Conservation (phyloP, 2,113 vertebrate species). For the Lepus americanus region DNA sequence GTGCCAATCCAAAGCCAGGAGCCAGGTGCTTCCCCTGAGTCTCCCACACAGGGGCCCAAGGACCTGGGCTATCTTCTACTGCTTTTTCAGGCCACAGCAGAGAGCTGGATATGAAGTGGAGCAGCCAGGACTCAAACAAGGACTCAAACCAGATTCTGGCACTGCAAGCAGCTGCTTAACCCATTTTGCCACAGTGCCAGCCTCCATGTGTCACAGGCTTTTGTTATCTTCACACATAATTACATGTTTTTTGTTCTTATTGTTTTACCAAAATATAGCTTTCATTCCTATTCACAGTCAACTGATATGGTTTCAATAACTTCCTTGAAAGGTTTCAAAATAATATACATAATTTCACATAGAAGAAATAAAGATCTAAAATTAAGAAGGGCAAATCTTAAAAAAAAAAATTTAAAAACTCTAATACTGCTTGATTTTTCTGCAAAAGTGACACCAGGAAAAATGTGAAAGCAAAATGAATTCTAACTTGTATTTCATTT, state of each 20-base stretch:
- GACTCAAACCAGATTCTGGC: too few species aligned
- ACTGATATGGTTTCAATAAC: background rate
- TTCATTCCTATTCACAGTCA: background rate
- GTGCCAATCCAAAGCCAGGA: too few species aligned
- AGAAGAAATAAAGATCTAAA: constrained; percentile 36
- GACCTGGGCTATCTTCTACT: too few species aligned
- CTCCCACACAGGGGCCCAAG: too few species aligned
- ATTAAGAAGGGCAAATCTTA: background rate
- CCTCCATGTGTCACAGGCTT: background rate
- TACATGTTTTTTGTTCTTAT: background rate
- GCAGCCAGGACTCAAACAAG: too few species aligned
- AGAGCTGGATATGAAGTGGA: too few species aligned
- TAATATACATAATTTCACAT: background rate
- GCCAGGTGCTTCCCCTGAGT: too few species aligned
- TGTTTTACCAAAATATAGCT: background rate
- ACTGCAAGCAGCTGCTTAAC: too few species aligned
- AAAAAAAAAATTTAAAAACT: background rate
- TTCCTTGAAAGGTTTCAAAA: background rate
- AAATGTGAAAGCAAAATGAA: background rate
- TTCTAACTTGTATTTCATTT: background rate
- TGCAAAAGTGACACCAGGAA: background rate
- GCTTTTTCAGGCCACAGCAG: too few species aligned
- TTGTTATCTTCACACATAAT: background rate
- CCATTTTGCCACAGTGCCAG: too few species aligned
- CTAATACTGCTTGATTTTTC: constrained; percentile 11